phyloP scores from a whole-genome alignment of 2,113 vertebrate genomes.

The Ifrita kowaldi region DNA sequence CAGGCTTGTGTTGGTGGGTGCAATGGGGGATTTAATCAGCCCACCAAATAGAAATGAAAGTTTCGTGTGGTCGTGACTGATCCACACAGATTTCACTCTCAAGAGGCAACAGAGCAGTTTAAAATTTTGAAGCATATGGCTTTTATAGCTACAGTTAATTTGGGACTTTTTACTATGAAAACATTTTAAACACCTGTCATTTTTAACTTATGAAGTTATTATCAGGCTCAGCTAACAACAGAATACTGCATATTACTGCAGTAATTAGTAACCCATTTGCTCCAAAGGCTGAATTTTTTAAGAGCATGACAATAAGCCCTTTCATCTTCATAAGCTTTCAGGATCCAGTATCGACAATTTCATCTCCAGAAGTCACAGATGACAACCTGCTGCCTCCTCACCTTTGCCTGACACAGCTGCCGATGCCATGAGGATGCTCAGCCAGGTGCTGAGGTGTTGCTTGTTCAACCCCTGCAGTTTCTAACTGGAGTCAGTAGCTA shows the following conservation, averaged over 20 bases:
- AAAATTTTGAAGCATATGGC: conserved; percentile 16
- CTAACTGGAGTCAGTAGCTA: neutral
- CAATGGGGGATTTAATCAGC: neutral
- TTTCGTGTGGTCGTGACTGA: neutral
- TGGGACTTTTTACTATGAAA: neutral
- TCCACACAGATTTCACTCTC: neutral
- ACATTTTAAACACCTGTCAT: conserved; percentile 35
- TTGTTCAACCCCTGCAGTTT: neutral
- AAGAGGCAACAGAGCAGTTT: neutral
- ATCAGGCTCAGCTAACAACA: conserved; percentile 25
- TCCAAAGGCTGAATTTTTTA: conserved; percentile 5
- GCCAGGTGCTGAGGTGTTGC: neutral
- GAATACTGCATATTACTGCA: neutral
- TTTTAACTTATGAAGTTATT: conserved; percentile 45
- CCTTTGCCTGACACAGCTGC: neutral
- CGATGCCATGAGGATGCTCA: neutral
- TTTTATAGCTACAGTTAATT: conserved; percentile 38
- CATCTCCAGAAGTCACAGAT: neutral
- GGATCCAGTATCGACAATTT: neutral
- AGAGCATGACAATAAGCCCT: neutral
- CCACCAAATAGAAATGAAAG: neutral
- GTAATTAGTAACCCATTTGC: conserved; percentile 57
- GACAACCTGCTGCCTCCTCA: neutral
- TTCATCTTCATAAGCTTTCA: conserved; percentile 8
- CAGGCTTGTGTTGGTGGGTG: neutral